Evolutionary conservation across 2,888 invertebrate genomes (phyloP), one percentile per base, ranked within the genome.

Genomic region (Oligia fasciuncula): DNA sequence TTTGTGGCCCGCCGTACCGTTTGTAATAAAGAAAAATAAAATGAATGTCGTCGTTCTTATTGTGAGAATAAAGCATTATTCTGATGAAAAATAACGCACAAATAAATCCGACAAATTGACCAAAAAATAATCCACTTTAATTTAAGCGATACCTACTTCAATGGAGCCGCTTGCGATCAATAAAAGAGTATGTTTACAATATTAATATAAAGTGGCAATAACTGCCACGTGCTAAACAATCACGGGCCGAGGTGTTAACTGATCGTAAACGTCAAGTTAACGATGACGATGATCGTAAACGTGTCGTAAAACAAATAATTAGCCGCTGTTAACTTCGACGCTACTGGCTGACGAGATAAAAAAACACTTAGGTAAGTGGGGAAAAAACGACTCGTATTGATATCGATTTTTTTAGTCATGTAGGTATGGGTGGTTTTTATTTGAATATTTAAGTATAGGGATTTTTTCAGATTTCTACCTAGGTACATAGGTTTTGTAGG

Each of bases 291-390:
- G 91, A 93, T 96, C 96, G 95, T 95, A 95, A 96, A 96, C 93
- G 91, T 93, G 94, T 94, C 96, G 95, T 96, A 95, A 96, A 96
- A 96, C 95, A 95, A 96, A 96, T 95, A 96, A 96, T 96, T 95
- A 96, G 91, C 78, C 84, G 89, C 89, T 89, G 91, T 90, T 91
- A 91, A 91, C 90, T 87, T 89, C 85, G 78, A 79, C 73, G 91
- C 92, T 88, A 88, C 91, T 88, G 90, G 84, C 80, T 82, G 85
- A 57, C 63, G 79, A 90, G 90, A 90, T 91, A 88, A 89, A 62
- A 88, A 90, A 88, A 49, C 81, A 76, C 79, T 88, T 78, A 83
- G 85, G 85, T 81, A 83, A 86, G 85, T 81, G 81, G 80, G 81
- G 73, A 79, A 81, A 83, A 85, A 87, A 85, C 69, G 65, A 77